Evolutionary conservation across 2,797 vertebrate species (phyloP).

Genomic region (Sebastes oblongus): DNA sequence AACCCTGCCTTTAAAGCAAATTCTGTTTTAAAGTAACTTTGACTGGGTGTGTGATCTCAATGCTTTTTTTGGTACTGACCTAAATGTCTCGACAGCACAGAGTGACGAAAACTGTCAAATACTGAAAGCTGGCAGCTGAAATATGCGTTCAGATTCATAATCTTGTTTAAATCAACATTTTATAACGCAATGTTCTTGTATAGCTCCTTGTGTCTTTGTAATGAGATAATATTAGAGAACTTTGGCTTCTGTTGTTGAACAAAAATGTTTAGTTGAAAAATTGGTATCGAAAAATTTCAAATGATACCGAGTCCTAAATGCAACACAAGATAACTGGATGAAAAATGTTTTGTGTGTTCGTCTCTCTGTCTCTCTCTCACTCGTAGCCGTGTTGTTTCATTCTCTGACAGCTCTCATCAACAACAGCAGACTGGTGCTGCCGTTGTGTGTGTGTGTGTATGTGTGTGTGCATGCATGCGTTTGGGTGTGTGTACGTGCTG

Average conservation of each 20-base stretch:
- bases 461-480: conserved; percentile 40
- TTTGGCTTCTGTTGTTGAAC: background rate
- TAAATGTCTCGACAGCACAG: too few species aligned
- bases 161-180: background rate
- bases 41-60: too few species aligned
- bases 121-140: background rate
- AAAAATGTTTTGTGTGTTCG: conserved; percentile 34
- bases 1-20: too few species aligned
- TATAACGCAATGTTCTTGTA: background rate
- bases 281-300: background rate
- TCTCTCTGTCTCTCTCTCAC: conserved; percentile 46
- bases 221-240: background rate
- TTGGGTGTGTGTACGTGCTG: conserved; percentile 35
- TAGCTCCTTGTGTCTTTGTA: background rate
- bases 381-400: conserved; percentile 66
- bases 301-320: conserved; percentile 2
- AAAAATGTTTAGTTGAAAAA: background rate
- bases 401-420: conserved; percentile 81
- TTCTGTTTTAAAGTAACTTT: too few species aligned
- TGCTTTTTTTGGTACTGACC: too few species aligned
- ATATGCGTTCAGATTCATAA: background rate
- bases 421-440: conserved; percentile 71
- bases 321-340: conserved; percentile 33
- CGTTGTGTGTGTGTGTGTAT: conserved; percentile 42
- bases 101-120: too few species aligned